Evolutionary conservation across 1,140 invertebrate species (phyloP).

Genomic region (Medauroidea extradentata): DNA sequence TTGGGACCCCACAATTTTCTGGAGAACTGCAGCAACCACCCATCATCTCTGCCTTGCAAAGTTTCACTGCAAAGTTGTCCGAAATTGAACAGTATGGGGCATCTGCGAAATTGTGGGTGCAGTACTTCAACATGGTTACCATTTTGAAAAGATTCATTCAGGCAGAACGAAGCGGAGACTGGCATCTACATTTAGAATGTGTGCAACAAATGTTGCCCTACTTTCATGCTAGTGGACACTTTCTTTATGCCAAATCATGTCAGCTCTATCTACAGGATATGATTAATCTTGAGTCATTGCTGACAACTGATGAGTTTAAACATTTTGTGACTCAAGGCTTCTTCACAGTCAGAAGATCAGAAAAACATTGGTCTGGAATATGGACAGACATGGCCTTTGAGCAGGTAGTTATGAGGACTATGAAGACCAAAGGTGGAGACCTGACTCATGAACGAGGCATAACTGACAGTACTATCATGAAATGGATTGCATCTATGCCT

Average conservation of each 20-base stretch:
- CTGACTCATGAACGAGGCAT: slow-evolving; percentile 26
- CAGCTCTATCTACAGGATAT: slow-evolving; percentile 33
- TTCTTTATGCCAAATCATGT: slow-evolving; percentile 42
- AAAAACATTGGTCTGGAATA: slow-evolving; percentile 43
- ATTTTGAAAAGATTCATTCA: not conserved
- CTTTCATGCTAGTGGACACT: slow-evolving; percentile 43
- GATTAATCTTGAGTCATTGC: slow-evolving; percentile 28
- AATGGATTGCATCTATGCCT: slow-evolving; percentile 38
- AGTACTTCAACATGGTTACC: not conserved
- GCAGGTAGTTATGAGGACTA: slow-evolving; percentile 38
- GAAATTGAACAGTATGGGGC: not conserved
- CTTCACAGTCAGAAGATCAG: slow-evolving; percentile 39
- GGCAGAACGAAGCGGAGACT: slow-evolving; percentile 3
- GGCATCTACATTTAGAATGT: slow-evolving; percentile 31
- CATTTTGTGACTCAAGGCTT: slow-evolving; percentile 35
- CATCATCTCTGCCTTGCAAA: not conserved
- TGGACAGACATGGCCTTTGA: slow-evolving; percentile 42
- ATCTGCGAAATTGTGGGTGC: not conserved
- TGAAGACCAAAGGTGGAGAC: slow-evolving; percentile 33
- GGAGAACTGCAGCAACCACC: not conserved
- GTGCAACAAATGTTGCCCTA: slow-evolving; percentile 43
- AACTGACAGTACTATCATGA: slow-evolving; percentile 21
- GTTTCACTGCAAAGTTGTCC: not conserved
- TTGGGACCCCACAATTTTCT: no score
- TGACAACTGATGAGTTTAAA: slow-evolving; percentile 34